These are phyloP conservation scores for Psilopsiagon aymara DNA, from an alignment of 2,113 vertebrate species.

Conservation along the genomic window DNA sequence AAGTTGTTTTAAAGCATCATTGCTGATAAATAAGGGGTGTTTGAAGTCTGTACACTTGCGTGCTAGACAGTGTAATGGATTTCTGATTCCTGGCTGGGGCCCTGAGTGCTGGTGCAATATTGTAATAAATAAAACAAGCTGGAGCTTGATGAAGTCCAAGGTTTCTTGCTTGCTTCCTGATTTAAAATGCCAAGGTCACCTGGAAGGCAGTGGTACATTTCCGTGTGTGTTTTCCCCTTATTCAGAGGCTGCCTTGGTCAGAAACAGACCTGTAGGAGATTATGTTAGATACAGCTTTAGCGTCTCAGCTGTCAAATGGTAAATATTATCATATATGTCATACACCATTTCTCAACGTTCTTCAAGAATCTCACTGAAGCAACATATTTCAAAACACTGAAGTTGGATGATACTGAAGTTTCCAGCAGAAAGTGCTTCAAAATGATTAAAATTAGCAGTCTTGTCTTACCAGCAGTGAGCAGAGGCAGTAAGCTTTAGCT, in stretches of 20 bases:
- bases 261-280: background rate
- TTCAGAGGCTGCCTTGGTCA: fast-evolving
- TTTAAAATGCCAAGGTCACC: background rate
- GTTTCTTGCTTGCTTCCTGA: background rate
- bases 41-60: background rate
- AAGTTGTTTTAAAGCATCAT: background rate
- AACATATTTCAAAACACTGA: background rate
- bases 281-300: background rate
- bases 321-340: background rate
- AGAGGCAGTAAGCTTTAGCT: background rate
- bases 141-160: background rate
- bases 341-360: background rate
- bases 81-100: background rate
- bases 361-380: background rate
- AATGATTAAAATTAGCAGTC: background rate
- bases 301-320: background rate
- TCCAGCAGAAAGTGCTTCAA: background rate
- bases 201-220: background rate
- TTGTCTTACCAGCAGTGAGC: background rate
- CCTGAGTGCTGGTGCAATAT: background rate
- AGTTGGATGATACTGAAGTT: background rate
- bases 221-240: background rate
- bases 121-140: background rate
- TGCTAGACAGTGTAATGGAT: background rate
- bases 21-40: background rate